Evolutionary conservation across 1,140 invertebrate species (phyloP), one percentile per base, ranked within the genome.

Genomic region (Ylistrum balloti): DNA sequence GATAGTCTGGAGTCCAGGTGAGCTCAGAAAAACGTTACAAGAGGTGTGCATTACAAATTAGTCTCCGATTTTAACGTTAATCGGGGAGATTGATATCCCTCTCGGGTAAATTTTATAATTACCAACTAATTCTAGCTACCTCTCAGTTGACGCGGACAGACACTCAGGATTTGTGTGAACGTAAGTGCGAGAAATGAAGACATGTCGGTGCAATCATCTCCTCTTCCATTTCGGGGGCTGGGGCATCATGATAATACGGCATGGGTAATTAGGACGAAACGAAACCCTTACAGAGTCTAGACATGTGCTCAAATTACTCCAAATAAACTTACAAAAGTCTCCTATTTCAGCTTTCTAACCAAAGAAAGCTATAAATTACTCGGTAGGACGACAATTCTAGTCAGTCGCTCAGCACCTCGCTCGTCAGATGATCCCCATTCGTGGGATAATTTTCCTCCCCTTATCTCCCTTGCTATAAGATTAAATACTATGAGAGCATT

Each of bases 251-350:
- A 87, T 35, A 35, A 35, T 87, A 34, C 33, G 35, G 86, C 34
- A 87, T 87, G 86, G 86, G 35, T 87, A 87, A 87, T 87, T 87
- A 87, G 35, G n/a, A 38, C 35, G 86, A 87, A 87, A 87, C 33
- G 86, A 87, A 87, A 87, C 35, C 86, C 33, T 17, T 87, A 20
- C 86, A 87, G 86, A 87, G 35, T 34, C 86, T 87, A 38, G 33
- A 87, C 35, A 35, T 35, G 35, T 34, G n/a, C 86, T 87, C 86
- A 87, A 87, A 35, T 87, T 35, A 38, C 86, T 35, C 20, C 86
- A 87, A 35, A 38, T 87, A 87, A 87, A 87, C 86, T 87, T 87
- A 9, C 33, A 35, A 87, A 34, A 87, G 86, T n/a, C 35, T 87
- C 35, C n/a, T 28, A 38, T 87, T 87, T 87, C 86, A n/a, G 33